Evolutionary conservation across 1,140 invertebrate genomes (phyloP).

Genomic region (Drosophila orena): DNA sequence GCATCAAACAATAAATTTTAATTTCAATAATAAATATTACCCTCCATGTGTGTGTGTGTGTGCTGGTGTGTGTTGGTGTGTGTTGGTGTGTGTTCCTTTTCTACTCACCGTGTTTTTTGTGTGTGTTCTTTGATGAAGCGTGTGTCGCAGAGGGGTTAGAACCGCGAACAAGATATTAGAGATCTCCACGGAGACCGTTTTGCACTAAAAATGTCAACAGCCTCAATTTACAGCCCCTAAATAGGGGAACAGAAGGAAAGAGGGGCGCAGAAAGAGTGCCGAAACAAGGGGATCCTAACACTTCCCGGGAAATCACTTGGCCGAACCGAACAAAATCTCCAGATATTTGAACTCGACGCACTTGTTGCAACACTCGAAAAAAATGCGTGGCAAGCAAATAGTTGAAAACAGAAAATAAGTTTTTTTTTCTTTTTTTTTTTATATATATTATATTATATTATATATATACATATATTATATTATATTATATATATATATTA

Average conservation of each 20-base stretch:
- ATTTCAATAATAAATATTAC: constrained; percentile 51
- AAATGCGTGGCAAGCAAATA: too few species aligned
- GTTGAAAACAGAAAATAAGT: too few species aligned
- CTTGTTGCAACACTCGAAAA: constrained; percentile 39
- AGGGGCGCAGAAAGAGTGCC: constrained; percentile 26
- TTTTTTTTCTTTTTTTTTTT: too few species aligned
- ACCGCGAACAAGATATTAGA: constrained; percentile 59
- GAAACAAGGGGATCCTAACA: constrained; percentile 68
- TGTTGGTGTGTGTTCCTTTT: background rate
- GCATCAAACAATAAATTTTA: constrained; percentile 47
- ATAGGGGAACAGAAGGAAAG: constrained; percentile 13
- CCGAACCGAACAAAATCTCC: constrained; percentile 26
- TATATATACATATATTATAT: too few species aligned
- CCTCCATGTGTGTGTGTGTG: constrained; percentile 7
- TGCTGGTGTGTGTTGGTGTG: too few species aligned
- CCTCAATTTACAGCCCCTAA: constrained; percentile 60
- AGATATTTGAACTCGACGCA: constrained; percentile 30
- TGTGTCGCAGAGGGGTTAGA: constrained; percentile 9
- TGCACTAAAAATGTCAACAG: constrained; percentile 78
- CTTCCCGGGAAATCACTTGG: constrained; percentile 71
- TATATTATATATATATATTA: too few species aligned
- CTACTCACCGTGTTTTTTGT: background rate
- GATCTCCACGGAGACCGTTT: constrained; percentile 42
- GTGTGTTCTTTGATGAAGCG: constrained; percentile 6
- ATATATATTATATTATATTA: too few species aligned